These are phyloP conservation scores for Muricea muricata DNA, from an alignment of 92 coral and sea anemone species.

Conservation along the genomic window DNA sequence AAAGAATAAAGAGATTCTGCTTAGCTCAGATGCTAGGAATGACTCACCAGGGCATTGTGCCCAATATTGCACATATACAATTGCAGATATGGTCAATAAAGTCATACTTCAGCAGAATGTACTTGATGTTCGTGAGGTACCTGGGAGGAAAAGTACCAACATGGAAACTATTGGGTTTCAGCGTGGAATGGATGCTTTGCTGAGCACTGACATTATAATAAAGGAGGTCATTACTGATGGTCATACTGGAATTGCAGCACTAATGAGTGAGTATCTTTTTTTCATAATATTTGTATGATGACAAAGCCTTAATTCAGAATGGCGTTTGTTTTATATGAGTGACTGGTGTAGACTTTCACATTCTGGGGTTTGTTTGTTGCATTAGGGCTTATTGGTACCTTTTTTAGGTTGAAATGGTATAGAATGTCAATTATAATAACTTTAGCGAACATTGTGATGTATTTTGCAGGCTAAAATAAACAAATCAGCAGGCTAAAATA, in stretches of 20 bases:
- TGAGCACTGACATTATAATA: neutral
- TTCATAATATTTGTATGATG: too few species aligned
- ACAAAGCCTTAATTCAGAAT: too few species aligned
- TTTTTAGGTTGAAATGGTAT: too few species aligned
- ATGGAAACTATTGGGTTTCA: conserved; percentile 53
- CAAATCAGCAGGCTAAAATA: too few species aligned
- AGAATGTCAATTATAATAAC: too few species aligned
- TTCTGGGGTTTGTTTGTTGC: too few species aligned
- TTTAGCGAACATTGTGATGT: too few species aligned
- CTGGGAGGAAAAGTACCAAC: conserved; percentile 36
- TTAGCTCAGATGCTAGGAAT: conserved; percentile 52
- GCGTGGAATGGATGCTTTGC: conserved; percentile 25
- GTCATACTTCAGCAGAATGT: neutral
- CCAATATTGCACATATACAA: conserved; percentile 28
- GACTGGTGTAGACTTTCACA: neutral
- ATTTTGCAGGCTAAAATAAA: too few species aligned
- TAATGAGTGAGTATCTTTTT: conserved; percentile 45
- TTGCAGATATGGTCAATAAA: conserved; percentile 42
- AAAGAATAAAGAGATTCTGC: conserved; percentile 25
- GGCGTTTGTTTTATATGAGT: neutral
- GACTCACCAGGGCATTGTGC: conserved; percentile 30
- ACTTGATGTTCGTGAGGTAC: conserved; percentile 36
- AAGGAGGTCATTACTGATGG: conserved; percentile 35
- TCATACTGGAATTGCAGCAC: conserved; percentile 38
- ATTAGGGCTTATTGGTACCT: too few species aligned